These are phyloP conservation scores for Cheilosia vulpina DNA, from an alignment of 2,888 invertebrate genomes.

Conservation along the genomic window DNA sequence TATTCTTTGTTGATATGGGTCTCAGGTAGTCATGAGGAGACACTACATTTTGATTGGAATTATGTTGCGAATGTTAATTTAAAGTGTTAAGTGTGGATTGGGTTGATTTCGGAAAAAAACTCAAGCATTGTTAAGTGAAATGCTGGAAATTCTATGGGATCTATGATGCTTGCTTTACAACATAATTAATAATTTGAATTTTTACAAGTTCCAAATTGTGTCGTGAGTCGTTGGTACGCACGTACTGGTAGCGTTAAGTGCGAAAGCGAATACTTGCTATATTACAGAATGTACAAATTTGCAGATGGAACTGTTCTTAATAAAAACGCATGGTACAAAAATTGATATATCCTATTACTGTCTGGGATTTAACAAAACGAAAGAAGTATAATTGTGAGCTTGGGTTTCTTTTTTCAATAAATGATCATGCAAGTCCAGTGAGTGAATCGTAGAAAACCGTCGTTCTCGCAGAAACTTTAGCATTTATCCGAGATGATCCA, in stretches of 20 bases:
- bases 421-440: no score
- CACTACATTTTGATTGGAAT: not conserved
- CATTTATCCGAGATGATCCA: no score
- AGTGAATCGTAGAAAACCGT: no score
- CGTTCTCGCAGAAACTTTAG: no score
- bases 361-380: no score
- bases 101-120: not conserved
- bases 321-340: not conserved
- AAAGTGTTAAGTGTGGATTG: not conserved
- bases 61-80: not conserved
- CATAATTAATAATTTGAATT: slow-evolving; percentile 3
- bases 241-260: slow-evolving; percentile 25
- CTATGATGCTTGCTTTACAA: slow-evolving; percentile 2
- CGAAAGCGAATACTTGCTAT: slow-evolving; percentile 37
- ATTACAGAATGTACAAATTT: slow-evolving; percentile 24
- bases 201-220: slow-evolving; percentile 18
- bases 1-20: not conserved
- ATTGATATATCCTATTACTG: no score
- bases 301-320: not conserved
- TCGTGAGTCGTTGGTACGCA: not conserved
- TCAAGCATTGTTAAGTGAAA: slow-evolving; percentile 28
- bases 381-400: no score
- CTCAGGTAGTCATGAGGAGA: not conserved
- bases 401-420: no score
- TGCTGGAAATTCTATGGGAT: slow-evolving; percentile 29